Conservation (phyloP, 2,888 invertebrate genomes). For the Papilio elwesi region DNA sequence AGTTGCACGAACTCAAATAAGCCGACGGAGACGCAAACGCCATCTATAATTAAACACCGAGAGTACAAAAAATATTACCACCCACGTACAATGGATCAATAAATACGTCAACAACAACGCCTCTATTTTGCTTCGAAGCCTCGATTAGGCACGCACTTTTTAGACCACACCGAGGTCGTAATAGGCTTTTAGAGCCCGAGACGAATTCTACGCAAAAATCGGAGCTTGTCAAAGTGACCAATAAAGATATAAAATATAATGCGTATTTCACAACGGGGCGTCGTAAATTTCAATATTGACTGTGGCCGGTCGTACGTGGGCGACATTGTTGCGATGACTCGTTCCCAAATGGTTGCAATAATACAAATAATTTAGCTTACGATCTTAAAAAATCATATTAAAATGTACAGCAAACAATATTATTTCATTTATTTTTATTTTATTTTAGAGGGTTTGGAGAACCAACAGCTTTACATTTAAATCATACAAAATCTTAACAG, state of each 20-base stretch:
- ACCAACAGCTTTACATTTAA: too few species aligned
- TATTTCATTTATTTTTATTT: too few species aligned
- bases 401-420: too few species aligned
- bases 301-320: conserved; percentile 52
- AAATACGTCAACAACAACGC: conserved; percentile 53
- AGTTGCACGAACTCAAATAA: conserved; percentile 36
- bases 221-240: conserved; percentile 56
- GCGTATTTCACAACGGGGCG: conserved; percentile 59
- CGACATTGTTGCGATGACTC: conserved; percentile 61
- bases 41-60: conserved; percentile 42
- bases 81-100: conserved; percentile 51
- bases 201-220: conserved; percentile 54
- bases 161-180: conserved; percentile 56
- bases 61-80: conserved; percentile 50
- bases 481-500: too few species aligned
- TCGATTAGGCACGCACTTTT: conserved; percentile 54
- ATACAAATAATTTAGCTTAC: neutral
- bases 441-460: too few species aligned
- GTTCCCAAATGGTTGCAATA: conserved; percentile 53
- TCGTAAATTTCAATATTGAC: conserved; percentile 76
- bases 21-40: conserved; percentile 37
- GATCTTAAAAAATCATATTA: neutral
- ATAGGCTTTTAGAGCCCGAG: conserved; percentile 52
- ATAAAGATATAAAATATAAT: conserved; percentile 72
- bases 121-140: conserved; percentile 51